Evolutionary conservation across 2,888 invertebrate genomes (phyloP), one percentile per base, ranked within the genome.

Genomic region (Monochamus alternatus): DNA sequence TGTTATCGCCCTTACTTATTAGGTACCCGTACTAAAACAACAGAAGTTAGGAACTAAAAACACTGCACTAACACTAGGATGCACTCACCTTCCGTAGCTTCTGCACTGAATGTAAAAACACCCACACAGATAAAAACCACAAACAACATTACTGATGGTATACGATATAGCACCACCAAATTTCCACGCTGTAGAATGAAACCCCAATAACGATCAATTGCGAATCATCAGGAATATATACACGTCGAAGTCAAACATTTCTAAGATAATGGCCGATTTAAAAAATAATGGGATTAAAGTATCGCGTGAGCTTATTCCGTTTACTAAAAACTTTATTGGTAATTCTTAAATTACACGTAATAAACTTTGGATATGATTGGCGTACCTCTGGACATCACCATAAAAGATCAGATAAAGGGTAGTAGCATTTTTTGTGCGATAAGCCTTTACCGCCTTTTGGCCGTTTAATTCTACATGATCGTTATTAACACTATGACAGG

Each of bases 221-320:
- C 14, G 47, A 63, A 43, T n/a, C 38, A 22, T 43, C 47, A n/a
- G 22, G 63, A 44, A 44, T 64, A 64, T 64, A 47, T 47, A 64
- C 47, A 47, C 31, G 12, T 14, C n/a, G 3, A 63, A 9, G 47
- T 14, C 30, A 44, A 47, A 47, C 8, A 64, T 47, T 64, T 47
- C 64, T 47, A 22, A 64, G 64, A 64, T 64, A 64, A 0, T 7
- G 47, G 14, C 30, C 47, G 64, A 64, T 64, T 64, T 64, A 12
- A 14, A 51, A 51, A 10, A 47, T 47, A 64, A 64, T 10, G 12
- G 31, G 64, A 64, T 64, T 64, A 64, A 64, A 22, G 64, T 47
- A 64, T 64, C 47, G 44, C 38, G 47, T 10, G 22, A 64, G 47
- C 14, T 47, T 44, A 47, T 64, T 64, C 10, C 22, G 47, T 64